A percentile compares a stretch with the other conserved stretches of the same genome.
phyloP scores from a whole-genome alignment of 2,888 invertebrate species.

The Clusia tigrina region DNA sequence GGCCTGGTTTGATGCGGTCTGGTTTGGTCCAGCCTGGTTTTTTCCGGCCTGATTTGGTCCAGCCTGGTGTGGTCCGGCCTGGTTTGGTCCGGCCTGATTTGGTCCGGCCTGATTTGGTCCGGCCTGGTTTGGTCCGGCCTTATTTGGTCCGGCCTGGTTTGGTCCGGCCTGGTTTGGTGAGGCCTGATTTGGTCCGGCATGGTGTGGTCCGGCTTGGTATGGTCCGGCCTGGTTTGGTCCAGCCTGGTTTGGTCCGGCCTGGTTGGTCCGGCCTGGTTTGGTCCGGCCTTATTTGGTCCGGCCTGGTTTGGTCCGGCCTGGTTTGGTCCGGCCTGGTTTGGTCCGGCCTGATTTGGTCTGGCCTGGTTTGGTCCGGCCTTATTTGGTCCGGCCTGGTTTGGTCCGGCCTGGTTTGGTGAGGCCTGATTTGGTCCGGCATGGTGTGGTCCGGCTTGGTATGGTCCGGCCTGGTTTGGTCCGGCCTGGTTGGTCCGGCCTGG shows the following conservation, averaged over 20 bases:
- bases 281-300: conserved; percentile 2
- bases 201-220: conserved; percentile 1
- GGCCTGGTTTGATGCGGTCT: no score
- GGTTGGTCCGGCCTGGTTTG: conserved; percentile 6
- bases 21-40: conserved; percentile 5
- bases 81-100: conserved; percentile 5
- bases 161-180: conserved; percentile 1
- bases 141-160: neutral
- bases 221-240: conserved; percentile 5
- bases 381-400: conserved; percentile 5
- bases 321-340: conserved; percentile 5
- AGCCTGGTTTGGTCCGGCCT: conserved; percentile 5
- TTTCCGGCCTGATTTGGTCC: neutral
- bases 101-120: neutral
- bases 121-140: conserved; percentile 1
- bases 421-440: conserved; percentile 2
- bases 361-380: conserved; percentile 2
- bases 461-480: conserved; percentile 5
- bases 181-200: neutral
- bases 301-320: conserved; percentile 5
- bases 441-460: neutral
- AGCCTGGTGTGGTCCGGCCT: conserved; percentile 2
- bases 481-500: neutral
- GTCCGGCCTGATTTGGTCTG: conserved; percentile 5
- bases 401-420: conserved; percentile 1